phyloP scores from a whole-genome alignment of 2,888 invertebrate species.

The Tachina fera region DNA sequence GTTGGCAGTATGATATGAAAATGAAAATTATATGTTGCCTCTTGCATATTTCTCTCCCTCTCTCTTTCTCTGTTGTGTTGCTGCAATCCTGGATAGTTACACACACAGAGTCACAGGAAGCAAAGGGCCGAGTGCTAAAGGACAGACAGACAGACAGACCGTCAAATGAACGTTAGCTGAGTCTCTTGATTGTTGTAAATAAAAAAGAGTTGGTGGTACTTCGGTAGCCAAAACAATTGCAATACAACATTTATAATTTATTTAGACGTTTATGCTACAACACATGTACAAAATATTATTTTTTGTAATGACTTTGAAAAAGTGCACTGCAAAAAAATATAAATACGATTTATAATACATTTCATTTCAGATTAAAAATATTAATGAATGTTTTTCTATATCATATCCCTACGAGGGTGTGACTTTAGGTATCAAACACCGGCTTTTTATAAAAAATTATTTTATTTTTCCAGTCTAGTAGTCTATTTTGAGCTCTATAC shows the following conservation, averaged over 20 bases:
- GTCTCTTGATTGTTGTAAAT: conserved; percentile 28
- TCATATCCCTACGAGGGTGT: too few species aligned
- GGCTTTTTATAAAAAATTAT: too few species aligned
- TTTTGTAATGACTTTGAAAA: conserved; percentile 52
- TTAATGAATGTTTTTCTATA: too few species aligned
- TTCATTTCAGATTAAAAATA: too few species aligned
- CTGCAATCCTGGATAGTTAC: conserved; percentile 35
- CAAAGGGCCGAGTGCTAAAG: conserved; percentile 21
- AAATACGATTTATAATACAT: neutral
- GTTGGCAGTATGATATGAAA: conserved; percentile 41
- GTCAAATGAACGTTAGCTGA: conserved; percentile 5
- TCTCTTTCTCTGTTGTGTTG: neutral
- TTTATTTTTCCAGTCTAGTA: too few species aligned
- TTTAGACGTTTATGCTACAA: conserved; percentile 71
- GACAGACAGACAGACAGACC: conserved; percentile 20
- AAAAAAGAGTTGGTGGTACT: conserved; percentile 54
- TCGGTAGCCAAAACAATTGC: conserved; percentile 67
- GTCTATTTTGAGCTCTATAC: too few species aligned
- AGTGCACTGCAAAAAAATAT: conserved; percentile 32
- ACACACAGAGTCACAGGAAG: conserved; percentile 19
- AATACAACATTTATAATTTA: conserved; percentile 76
- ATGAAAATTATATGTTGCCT: conserved; percentile 72
- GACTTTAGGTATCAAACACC: too few species aligned
- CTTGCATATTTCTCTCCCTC: conserved; percentile 35
- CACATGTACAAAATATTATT: conserved; percentile 41